A percentile compares a stretch with the other conserved stretches of the same genome.
phyloP scores from a whole-genome alignment of 2,888 invertebrate species.

The Drosophila stalkeri region DNA sequence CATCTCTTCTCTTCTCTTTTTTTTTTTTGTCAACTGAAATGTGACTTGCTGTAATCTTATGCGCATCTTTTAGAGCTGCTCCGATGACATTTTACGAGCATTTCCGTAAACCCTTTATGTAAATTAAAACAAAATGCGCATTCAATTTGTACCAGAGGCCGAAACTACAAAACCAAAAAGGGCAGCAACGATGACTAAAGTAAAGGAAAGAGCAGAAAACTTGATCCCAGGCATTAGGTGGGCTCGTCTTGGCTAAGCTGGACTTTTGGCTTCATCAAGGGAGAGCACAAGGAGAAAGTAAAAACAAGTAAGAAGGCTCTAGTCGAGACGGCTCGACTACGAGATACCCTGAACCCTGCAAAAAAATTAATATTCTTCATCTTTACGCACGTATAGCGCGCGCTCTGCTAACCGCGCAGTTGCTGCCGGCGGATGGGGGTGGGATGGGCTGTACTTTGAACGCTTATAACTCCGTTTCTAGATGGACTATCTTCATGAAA shows the following conservation, averaged over 20 bases:
- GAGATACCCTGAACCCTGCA: too few species aligned
- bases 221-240: slow-evolving; percentile 44
- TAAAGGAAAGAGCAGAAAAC: slow-evolving; percentile 6
- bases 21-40: slow-evolving; percentile 38
- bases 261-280: slow-evolving; percentile 44
- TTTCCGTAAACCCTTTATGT: slow-evolving; percentile 67
- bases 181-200: not conserved
- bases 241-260: slow-evolving; percentile 19
- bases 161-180: slow-evolving; percentile 16
- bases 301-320: too few species aligned
- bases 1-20: not conserved
- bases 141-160: slow-evolving; percentile 47
- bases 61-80: slow-evolving; percentile 46
- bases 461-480: too few species aligned
- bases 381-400: too few species aligned
- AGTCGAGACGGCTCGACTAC: too few species aligned
- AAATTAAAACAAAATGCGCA: slow-evolving; percentile 72
- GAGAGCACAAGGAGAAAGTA: not conserved
- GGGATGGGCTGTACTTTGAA: too few species aligned
- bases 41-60: slow-evolving; percentile 59
- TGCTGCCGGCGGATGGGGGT: too few species aligned
- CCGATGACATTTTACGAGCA: slow-evolving; percentile 69
- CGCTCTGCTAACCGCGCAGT: too few species aligned
- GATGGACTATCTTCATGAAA: too few species aligned
- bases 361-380: too few species aligned